These are phyloP conservation scores for Porites australiensis DNA, from an alignment of 64 coral and sea anemone genomes.

Conservation along the genomic window DNA sequence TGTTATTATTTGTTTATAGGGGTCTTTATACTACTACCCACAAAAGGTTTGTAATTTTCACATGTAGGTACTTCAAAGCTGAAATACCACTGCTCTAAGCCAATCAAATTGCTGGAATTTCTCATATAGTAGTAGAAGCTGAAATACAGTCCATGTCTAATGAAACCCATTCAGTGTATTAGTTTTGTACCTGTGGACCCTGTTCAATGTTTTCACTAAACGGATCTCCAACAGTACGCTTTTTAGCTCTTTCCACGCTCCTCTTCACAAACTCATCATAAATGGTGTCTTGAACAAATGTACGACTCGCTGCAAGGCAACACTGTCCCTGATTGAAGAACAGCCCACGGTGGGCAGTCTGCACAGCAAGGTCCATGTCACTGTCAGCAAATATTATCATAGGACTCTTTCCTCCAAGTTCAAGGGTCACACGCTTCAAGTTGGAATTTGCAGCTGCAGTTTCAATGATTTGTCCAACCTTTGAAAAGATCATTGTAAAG, in stretches of 20 bases:
- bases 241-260: slow-evolving; percentile 69
- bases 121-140: too few relatives aligned
- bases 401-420: slow-evolving; percentile 90
- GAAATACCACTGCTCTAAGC: too few relatives aligned
- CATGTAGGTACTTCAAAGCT: too few relatives aligned
- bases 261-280: slow-evolving; percentile 87
- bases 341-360: slow-evolving; percentile 42
- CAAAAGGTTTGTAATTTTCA: too few relatives aligned
- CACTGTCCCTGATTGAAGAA: slow-evolving; percentile 85
- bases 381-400: slow-evolving; percentile 86
- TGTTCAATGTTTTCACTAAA: slow-evolving; percentile 69
- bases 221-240: slow-evolving; percentile 67
- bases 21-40: too few relatives aligned
- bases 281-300: slow-evolving; percentile 86
- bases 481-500: background rate
- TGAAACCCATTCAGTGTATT: too few relatives aligned
- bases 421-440: slow-evolving; percentile 80
- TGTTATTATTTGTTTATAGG: too few relatives aligned
- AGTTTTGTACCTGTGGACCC: slow-evolving; percentile 75
- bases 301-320: slow-evolving; percentile 79
- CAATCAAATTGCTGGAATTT: too few relatives aligned
- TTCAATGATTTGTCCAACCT: slow-evolving; percentile 87
- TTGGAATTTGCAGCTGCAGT: slow-evolving; percentile 79
- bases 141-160: too few relatives aligned
- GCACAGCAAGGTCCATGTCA: slow-evolving; percentile 66